Conservation (phyloP, 2,888 invertebrate species). For the Pherbina coryleti region DNA sequence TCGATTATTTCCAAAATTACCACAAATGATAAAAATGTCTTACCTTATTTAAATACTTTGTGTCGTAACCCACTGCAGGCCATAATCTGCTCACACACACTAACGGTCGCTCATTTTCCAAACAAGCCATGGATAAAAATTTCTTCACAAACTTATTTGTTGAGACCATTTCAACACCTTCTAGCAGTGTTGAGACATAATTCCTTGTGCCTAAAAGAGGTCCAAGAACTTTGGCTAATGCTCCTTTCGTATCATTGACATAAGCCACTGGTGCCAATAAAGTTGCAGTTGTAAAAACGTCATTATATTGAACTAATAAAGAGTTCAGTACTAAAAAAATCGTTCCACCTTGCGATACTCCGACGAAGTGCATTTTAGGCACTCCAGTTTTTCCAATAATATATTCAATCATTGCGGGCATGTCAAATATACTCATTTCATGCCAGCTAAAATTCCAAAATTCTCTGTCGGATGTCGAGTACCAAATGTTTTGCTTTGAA, state of each 20-base stretch:
- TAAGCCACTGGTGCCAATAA: slow-evolving; percentile 66
- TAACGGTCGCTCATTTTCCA: slow-evolving; percentile 61
- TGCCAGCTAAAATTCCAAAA: slow-evolving; percentile 69
- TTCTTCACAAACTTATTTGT: slow-evolving; percentile 66
- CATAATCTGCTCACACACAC: slow-evolving; percentile 65
- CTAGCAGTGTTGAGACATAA: slow-evolving; percentile 63
- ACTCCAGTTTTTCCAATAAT: slow-evolving; percentile 60
- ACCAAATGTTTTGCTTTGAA: slow-evolving; percentile 61
- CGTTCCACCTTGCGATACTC: slow-evolving; percentile 67
- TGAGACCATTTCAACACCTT: slow-evolving; percentile 66
- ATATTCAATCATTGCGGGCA: slow-evolving; percentile 67
- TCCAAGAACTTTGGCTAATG: slow-evolving; percentile 75
- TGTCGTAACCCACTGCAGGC: slow-evolving; percentile 67
- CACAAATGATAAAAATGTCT: not conserved
- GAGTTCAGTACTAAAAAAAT: slow-evolving; percentile 65
- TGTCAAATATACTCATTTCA: slow-evolving; percentile 66
- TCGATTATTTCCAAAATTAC: no score
- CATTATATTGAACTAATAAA: slow-evolving; percentile 65
- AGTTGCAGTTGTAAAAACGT: slow-evolving; percentile 63
- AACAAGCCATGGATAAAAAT: slow-evolving; percentile 63
- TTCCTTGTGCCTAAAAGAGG: slow-evolving; percentile 69
- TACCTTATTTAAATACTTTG: slow-evolving; percentile 62
- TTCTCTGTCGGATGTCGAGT: slow-evolving; percentile 68
- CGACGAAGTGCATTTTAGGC: slow-evolving; percentile 62
- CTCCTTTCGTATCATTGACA: slow-evolving; percentile 64